Evolutionary conservation across 1,140 invertebrate species (phyloP), one percentile per base, ranked within the genome.

Genomic region (Aporrectodea caliginosa): DNA sequence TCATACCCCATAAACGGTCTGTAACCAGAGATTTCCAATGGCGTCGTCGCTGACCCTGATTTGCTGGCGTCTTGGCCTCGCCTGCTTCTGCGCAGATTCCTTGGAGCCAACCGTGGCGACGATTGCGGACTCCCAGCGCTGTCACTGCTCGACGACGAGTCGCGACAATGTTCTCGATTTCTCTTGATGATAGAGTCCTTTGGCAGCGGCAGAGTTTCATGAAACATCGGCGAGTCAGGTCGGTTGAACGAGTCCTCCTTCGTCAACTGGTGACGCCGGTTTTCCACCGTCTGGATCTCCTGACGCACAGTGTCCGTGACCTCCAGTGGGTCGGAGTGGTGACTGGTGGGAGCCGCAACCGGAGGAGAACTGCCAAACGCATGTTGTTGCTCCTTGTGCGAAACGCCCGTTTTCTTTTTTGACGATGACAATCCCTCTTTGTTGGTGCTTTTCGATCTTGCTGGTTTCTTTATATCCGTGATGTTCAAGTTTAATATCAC

Each of bases 181-280:
- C 35, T 32, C 34, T 29, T 30, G 35, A 76, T 76, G 16, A 76
- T 35, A 16, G 75, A 76, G 43, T 76, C 75, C 35, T 35, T 76
- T 58, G 75, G 75, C 16, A 76, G 75, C 6, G 75, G 75, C 43
- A 76, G 29, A 29, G 75, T 35, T 12, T 76, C 29, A n/a, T 76
- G 75, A 76, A 76, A 76, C 34, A 68, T 16, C 16, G 75, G 75
- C 1, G 75, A 76, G 29, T 76, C 75, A 0, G 75, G 75, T 1
- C 32, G 43, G 29, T 76, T 76, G 35, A 76, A 76, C 27, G 32
- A 35, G 27, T 76, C 75, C 75, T 76, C 32, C 29, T 76, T 76
- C 0, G 31, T n/a, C 16, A 76, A 35, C 33, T 32, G 35, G 16
- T 35, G 75, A 22, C 29, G 75, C n/a, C 33, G 33, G 33, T 76